phyloP scores from a whole-genome alignment of 1,140 invertebrate genomes.

The Aphaenogaster rudis region DNA sequence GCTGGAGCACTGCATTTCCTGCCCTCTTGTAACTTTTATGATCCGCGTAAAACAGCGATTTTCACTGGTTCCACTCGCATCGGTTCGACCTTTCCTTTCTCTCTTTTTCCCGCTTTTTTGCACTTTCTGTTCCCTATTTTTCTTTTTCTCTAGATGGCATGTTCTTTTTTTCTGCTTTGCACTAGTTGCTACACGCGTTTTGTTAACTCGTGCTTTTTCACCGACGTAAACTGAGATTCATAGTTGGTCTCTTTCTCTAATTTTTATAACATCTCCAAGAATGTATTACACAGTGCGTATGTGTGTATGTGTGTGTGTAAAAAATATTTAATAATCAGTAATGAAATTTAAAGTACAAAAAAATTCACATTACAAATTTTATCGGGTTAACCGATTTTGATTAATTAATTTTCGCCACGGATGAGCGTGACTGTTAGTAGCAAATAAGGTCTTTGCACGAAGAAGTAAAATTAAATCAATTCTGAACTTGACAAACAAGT shows the following conservation, averaged over 20 bases:
- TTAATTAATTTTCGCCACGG: background rate
- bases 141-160: background rate
- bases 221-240: background rate
- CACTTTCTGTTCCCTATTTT: conserved; percentile 46
- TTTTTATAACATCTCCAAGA: background rate
- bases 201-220: conserved; percentile 77
- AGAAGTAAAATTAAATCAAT: conserved; percentile 32
- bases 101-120: conserved; percentile 6
- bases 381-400: background rate
- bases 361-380: background rate
- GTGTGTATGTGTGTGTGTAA: background rate
- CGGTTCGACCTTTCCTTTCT: conserved; percentile 10
- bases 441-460: background rate
- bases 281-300: background rate
- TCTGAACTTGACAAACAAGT: conserved; percentile 38
- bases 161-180: conserved; percentile 22
- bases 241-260: background rate
- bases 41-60: conserved; percentile 81
- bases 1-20: conserved; percentile 75
- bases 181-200: conserved; percentile 51
- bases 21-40: conserved; percentile 83
- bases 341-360: background rate
- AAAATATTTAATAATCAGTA: background rate
- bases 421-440: background rate
- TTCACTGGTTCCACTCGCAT: conserved; percentile 73